Evolutionary conservation across 2,888 invertebrate genomes (phyloP), one percentile per base, ranked within the genome.

Genomic region (Drosophila diplacantha): DNA sequence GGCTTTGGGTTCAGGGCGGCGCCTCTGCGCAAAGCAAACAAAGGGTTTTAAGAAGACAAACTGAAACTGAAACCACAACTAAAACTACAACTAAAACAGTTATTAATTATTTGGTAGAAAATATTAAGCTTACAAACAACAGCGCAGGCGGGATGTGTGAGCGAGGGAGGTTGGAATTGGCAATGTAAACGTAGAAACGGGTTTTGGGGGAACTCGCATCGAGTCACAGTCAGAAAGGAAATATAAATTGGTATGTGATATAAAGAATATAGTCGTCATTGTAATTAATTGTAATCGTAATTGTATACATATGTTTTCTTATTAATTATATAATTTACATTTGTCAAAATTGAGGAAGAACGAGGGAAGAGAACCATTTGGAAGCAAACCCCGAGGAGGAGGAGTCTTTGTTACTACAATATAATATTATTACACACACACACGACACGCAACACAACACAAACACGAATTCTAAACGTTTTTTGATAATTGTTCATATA

Each of bases 181-280:
- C 71, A 72, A 55, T 67, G 38, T 70, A 53, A 61, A 56, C 31
- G 64, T 69, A 32, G 60, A 43, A 55, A 56, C 26, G 64, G 55
- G 58, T 41, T 56, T 56, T 16, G 56, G 43, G 56, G 66, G 60
- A 60, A 66, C 66, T 71, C 75, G 73, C 77, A 79, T 71, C 72
- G 75, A 81, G 83, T 75, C 77, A 83, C 71, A 76, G 75, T 77
- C 81, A 75, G 75, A 66, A 46, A 46, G 44, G 29, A 46, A 73
- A 74, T 71, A 86, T 83, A 75, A 86, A 88, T 87, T 87, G 87
- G 87, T 87, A 87, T 87, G 87, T 87, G 87, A 87, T 87, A 87
- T 86, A 84, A 85, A 81, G 85, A 85, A 86, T 85, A 87, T 87
- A 88, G 87, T 87, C 87, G 84, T 87, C 85, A 83, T 84, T 81